These are phyloP conservation scores for Microctonus aethiopoides DNA, from an alignment of 2,888 invertebrate species.

Conservation along the genomic window DNA sequence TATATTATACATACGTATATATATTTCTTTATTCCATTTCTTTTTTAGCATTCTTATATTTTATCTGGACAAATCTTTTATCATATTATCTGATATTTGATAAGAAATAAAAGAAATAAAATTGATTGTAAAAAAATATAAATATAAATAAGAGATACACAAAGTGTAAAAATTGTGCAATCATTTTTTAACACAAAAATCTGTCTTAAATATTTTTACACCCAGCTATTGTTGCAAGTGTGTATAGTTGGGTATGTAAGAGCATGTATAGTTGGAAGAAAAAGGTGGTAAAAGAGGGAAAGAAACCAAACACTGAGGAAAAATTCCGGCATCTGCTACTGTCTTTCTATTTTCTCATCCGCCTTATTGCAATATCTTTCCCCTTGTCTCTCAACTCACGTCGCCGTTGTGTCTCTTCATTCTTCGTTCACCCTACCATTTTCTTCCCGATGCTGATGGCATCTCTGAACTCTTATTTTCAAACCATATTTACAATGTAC, in stretches of 20 bases:
- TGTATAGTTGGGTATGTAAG: too few species aligned
- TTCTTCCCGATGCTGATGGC: neutral
- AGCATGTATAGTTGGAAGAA: neutral
- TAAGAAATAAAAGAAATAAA: too few species aligned
- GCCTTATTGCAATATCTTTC: slow-evolving; percentile 52
- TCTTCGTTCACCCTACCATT: slow-evolving; percentile 17
- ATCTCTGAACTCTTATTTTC: slow-evolving; percentile 26
- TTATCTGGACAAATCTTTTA: neutral
- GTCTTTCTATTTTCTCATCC: slow-evolving; percentile 60
- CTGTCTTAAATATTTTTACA: too few species aligned
- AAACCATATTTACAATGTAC: too few species aligned
- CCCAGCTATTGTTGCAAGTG: too few species aligned
- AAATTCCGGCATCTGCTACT: slow-evolving; percentile 60
- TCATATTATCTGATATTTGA: too few species aligned
- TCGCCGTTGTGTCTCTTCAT: slow-evolving; percentile 19
- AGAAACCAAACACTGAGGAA: slow-evolving; percentile 48
- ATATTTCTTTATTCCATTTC: neutral
- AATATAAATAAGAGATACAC: too few species aligned
- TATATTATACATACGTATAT: too few species aligned
- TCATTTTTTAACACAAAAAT: too few species aligned
- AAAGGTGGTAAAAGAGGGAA: slow-evolving; percentile 42
- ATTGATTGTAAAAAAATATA: too few species aligned
- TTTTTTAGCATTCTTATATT: neutral
- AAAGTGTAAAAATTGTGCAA: too few species aligned
- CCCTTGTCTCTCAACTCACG: slow-evolving; percentile 20